Percentiles rank a stretch among this genome's conserved stretches.
These are phyloP conservation scores for Morphnarchus princeps DNA, from an alignment of 2,113 vertebrate genomes.

Conservation along the genomic window DNA sequence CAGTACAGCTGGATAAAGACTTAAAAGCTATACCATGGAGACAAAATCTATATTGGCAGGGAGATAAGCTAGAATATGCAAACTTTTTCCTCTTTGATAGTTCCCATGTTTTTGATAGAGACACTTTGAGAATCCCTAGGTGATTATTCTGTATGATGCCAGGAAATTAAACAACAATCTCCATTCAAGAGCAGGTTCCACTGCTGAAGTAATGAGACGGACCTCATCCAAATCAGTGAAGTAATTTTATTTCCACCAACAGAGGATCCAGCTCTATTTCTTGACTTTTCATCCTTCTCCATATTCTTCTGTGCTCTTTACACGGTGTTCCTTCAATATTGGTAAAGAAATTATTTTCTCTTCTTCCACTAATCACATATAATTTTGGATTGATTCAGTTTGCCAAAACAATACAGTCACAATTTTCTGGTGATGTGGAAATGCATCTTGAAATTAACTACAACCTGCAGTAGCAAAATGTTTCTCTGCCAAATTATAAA, in stretches of 20 bases:
- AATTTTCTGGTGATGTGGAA: neutral
- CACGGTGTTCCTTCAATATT: neutral
- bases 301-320: neutral
- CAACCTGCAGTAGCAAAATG: neutral
- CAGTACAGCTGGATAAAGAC: neutral
- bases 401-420: neutral
- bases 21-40: neutral
- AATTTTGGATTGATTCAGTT: neutral
- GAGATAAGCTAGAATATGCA: neutral
- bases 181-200: neutral
- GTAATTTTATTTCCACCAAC: neutral
- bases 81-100: neutral
- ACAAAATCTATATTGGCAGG: neutral
- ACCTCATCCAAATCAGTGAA: neutral
- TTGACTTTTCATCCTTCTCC: neutral
- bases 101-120: neutral
- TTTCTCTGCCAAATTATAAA: neutral
- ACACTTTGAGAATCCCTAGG: neutral
- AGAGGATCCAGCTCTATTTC: neutral
- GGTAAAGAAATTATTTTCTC: neutral
- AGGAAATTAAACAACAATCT: neutral
- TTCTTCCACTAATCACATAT: neutral
- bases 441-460: neutral
- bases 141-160: neutral
- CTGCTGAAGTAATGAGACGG: neutral